phyloP scores from a whole-genome alignment of 1,140 invertebrate genomes.

The Zaprionus kolodkinae region DNA sequence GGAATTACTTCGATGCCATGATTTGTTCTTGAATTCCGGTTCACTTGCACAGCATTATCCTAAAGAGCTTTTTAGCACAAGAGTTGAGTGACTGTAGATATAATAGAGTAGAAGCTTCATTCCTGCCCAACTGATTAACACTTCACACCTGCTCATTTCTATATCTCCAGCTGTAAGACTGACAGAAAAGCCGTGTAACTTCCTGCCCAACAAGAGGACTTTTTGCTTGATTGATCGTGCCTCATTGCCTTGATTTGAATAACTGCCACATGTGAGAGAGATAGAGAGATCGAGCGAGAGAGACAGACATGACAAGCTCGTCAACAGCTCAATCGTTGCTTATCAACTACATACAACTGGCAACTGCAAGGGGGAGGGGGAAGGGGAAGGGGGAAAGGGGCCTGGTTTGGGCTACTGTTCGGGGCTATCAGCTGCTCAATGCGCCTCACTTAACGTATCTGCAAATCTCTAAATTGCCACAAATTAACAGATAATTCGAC shows the following conservation, averaged over 20 bases:
- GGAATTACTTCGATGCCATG: too few species aligned
- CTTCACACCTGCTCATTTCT: background rate
- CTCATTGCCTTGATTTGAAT: background rate
- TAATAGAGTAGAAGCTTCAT: background rate
- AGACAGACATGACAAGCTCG: background rate
- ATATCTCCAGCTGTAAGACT: background rate
- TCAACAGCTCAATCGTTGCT: slow-evolving; percentile 28
- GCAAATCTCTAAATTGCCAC: slow-evolving; percentile 83
- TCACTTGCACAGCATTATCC: too few species aligned
- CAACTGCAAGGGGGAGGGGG: background rate
- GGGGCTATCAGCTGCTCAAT: slow-evolving; percentile 63
- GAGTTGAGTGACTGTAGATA: too few species aligned
- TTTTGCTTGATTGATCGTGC: background rate
- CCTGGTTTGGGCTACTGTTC: slow-evolving; percentile 49
- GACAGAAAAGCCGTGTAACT: background rate
- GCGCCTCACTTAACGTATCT: slow-evolving; percentile 74
- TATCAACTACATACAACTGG: slow-evolving; percentile 6
- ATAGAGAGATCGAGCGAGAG: too few species aligned
- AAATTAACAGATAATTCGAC: slow-evolving; percentile 83
- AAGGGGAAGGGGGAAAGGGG: too few species aligned
- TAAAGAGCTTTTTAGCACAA: too few species aligned
- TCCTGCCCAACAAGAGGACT: background rate
- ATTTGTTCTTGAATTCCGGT: too few species aligned
- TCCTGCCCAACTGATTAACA: background rate
- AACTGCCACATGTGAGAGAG: background rate